Evolutionary conservation across 1,140 invertebrate genomes (phyloP).

Genomic region (Drosophila asahinai): DNA sequence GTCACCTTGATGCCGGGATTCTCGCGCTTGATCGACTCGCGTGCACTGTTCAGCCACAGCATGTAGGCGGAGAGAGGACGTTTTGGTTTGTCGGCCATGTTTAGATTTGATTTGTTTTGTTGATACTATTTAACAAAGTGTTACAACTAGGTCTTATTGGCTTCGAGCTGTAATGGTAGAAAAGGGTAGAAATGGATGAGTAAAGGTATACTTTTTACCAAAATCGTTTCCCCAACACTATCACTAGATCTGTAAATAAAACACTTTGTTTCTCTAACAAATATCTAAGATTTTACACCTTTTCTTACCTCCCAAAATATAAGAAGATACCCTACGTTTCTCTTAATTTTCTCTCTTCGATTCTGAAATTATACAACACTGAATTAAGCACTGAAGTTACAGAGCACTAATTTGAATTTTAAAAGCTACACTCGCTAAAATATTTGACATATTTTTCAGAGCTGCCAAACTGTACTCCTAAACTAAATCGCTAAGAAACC

Average conservation of each 20-base stretch:
- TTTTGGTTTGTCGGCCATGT: conserved; percentile 94
- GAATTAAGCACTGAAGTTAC: no score
- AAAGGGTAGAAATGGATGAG: conserved; percentile 1
- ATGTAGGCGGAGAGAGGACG: conserved; percentile 94
- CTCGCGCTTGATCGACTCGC: conserved; percentile 92
- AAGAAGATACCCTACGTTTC: no score
- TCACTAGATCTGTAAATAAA: no score
- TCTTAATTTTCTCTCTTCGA: not conserved
- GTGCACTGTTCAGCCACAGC: conserved; percentile 93
- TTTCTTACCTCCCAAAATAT: not conserved
- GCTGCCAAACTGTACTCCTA: conserved; percentile 11
- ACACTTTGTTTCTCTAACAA: no score
- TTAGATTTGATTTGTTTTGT: conserved; percentile 84
- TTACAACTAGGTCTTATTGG: conserved; percentile 45
- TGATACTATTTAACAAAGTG: conserved; percentile 50
- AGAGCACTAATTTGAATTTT: not conserved
- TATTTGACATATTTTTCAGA: no score
- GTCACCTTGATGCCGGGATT: conserved; percentile 92
- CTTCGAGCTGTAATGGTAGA: conserved; percentile 59
- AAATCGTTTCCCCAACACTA: no score
- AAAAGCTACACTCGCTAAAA: not conserved
- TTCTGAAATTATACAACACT: not conserved
- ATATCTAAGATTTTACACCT: no score
- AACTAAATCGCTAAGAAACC: not conserved
- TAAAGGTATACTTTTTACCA: conserved; percentile 22